Base-by-base conservation (phyloP, 2,113 vertebrate genomes). In the Dolichallabes microphthalmus region DNA sequence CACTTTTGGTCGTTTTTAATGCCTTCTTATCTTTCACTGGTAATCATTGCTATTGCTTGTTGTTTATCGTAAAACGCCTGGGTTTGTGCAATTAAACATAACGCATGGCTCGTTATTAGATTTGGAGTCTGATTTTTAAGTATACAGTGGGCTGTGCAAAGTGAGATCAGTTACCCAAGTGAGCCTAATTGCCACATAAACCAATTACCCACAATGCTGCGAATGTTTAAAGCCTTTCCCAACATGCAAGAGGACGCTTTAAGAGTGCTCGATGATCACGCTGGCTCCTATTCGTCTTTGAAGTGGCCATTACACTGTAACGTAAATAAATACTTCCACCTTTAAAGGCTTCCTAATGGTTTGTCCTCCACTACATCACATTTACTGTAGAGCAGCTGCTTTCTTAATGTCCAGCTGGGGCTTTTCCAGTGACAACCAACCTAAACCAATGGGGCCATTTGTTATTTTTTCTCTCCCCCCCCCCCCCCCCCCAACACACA, bases 251-350 rank as follows among this genome's bases (percentile, higher is more conserved):
- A 89, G 85, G 88, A 87, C 80, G 88, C 83, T 89, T 78, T 82
- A 89, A 87, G 84, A 86, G 83, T 81, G 85, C 89, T 90, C 86
- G 85, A 89, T 89, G 78, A 85, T 87, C 82, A 85, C 87, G 88
- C 89, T 89, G 89, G 86, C 89, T 90, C 87, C 87, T 89, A 87
- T 90, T 90, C 83, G 88, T 91, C 89, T 87, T 91, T 83, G 85
- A 90, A 88, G 87, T 88, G 87, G 89, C 90, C 89, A 91, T 91
- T 92, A 92, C 86, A 86, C 75, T 86, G 89, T 90, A 91, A 91
- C 92, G 89, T 91, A 89, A 90, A 92, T 91, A 90, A 90, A 91
- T 91, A 91, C 90, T 89, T 89, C 89, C 89, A 86, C 84, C 87
- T 87, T 84, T 90, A 91, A 91, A 88, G 88, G 87, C 61, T 81